Conservation (phyloP, 2,888 invertebrate species). For the Eupithecia vulgata region DNA sequence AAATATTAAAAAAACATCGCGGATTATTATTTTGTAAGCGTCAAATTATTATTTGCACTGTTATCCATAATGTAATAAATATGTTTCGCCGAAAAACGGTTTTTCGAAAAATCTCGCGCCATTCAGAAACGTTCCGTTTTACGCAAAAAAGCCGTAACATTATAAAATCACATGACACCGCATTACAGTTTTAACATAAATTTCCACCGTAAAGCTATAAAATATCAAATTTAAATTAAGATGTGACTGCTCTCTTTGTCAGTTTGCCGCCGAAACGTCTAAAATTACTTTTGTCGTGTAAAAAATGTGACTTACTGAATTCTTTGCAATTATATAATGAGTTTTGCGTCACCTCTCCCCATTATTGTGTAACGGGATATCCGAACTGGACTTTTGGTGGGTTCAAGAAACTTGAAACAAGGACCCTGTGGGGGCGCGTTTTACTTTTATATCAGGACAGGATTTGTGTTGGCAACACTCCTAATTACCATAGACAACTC, state of each 20-base stretch:
- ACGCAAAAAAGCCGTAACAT: constrained; percentile 37
- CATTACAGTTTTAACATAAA: constrained; percentile 46
- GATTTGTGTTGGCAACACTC: constrained; percentile 14
- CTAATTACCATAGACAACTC: constrained; percentile 18
- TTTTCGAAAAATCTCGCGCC: constrained; percentile 35
- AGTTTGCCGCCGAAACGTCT: constrained; percentile 36
- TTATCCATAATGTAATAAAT: constrained; percentile 25
- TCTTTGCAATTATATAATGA: constrained; percentile 51
- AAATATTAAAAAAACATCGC: not conserved
- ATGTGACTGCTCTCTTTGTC: constrained; percentile 53
- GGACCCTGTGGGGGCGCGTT: constrained; percentile 39
- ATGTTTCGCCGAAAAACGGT: constrained; percentile 26
- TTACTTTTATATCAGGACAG: constrained; percentile 23
- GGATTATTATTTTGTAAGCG: constrained; percentile 1
- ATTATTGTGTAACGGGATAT: constrained; percentile 61
- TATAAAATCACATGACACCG: constrained; percentile 35
- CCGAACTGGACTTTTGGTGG: constrained; percentile 46
- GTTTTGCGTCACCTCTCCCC: constrained; percentile 57
- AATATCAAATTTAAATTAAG: constrained; percentile 65
- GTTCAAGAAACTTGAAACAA: constrained; percentile 56
- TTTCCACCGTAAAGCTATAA: constrained; percentile 53
- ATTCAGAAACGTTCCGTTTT: constrained; percentile 43
- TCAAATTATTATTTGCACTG: constrained; percentile 1
- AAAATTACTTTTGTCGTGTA: constrained; percentile 29
- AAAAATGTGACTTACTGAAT: constrained; percentile 34